Evolutionary conservation across 2,797 vertebrate genomes (phyloP), one percentile per base, ranked within the genome.

Genomic region (Geotria australis): DNA sequence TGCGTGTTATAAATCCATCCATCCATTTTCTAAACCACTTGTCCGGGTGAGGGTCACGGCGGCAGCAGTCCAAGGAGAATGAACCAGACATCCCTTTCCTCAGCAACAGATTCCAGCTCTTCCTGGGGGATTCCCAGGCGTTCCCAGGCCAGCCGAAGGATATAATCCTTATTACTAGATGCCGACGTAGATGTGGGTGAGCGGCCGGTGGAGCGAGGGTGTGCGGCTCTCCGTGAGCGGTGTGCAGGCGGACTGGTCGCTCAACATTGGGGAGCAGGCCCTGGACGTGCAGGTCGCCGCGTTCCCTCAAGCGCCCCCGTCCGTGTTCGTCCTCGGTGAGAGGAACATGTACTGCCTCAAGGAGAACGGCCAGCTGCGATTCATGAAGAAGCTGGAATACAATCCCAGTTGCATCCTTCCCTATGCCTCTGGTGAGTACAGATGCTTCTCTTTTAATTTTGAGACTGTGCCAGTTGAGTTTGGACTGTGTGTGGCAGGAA

Each of bases 311-410:
- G 68, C 74, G 46, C 60, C 72, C 49, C 76, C 79, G 60, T 83
- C 76, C 59, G 67, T 95, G 65, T 81, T 91, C 59, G 72, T 93
- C 57, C 76, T 95, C 63, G 86, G 86, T 1, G 85, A 93, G 69
- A 81, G 84, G 64, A 94, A 83, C 68, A 70, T 95, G 58, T 98
- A 81, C 68, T 89, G 81, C 65, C 71, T 98, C 7, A 82, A 83
- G 61, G 86, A 95, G 66, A 95, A 83, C 8, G 85, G 85, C 2
- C n/a, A 88, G 67, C 82, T 94, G 63, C 79, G 78, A 60, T 95
- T 85, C 71, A 94, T 95, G 85, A 98, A 94, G 73, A 98, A 98
- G 60, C 73, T 98, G 59, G 84, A 93, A 64, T 84, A 73, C 70
- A 94, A 70, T 65, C 83, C 89, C 9, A 85, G 86, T 71, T 89